Evolutionary conservation across 2,797 vertebrate genomes (phyloP), one percentile per base, ranked within the genome.

Genomic region (Tragopan temminckii): DNA sequence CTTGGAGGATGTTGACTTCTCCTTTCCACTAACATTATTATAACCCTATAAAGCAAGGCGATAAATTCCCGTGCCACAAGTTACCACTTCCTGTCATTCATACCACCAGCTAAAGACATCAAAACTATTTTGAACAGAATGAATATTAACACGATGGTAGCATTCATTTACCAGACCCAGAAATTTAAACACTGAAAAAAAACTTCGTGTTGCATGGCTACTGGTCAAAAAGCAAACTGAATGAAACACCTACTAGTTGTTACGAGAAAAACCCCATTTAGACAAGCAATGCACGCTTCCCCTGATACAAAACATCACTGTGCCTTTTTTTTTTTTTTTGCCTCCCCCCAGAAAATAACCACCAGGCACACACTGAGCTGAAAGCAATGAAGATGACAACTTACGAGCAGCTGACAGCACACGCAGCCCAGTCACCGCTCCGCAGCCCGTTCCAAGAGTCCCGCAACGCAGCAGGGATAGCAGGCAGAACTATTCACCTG

Each of bases 1-100:
- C 84, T 94, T 94, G 80, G 92, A 92, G 83, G 95, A 64, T 95
- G 93, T 71, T 91, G 94, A 90, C 92, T 95, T 94, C 93, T 90
- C 81, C 84, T 90, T 91, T 94, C 91, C 80, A 81, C 85, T 91
- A 95, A 94, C 85, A 80, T 91, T 88, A 95, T 90, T 94, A 75
- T 80, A 90, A 75, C 58, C 88, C 91, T 43, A 84, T 88, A 96
- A 95, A 92, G 88, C 76, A 90, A 80, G 74, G 87, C 33, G 52
- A 93, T 94, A 89, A 95, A 96, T 93, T 95, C 80, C 40, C 42
- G 38, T 45, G 80, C 62, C 91, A 89, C 62, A 42, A 43, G 80
- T 91, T 61, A 85, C 70, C 80, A 31, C 91, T 91, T 45, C 38
- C 35, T 46, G 75, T 40, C 42, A 38, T 63, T 84, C 70, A 31